Base-by-base conservation (phyloP, 2,113 vertebrate species). In the Misgurnus mizolepis region DNA sequence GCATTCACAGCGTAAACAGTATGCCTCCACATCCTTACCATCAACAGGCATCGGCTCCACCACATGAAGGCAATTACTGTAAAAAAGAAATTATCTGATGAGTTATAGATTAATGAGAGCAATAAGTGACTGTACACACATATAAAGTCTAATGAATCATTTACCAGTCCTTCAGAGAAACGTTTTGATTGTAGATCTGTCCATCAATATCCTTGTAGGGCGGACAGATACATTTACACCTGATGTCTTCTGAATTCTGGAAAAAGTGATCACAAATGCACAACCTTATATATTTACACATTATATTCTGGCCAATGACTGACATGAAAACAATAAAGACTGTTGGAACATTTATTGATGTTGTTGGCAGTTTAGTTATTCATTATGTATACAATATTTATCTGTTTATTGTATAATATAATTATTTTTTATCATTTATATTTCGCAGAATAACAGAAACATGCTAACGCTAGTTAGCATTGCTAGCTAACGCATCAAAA, bases 171-270 rank as follows among this genome's bases (percentile, higher is more conserved):
- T 99, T 99, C 82, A 99, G 96, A 15, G 97, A 96, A 68, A 98
- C 94, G 61, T 99, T 99, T 89, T 96, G 95, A 83, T 97, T 98
- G 93, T 95, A 99, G 89, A 99, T 98, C 27, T 94, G 89, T 1
- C 97, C 98, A 0, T 92, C 87, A 8, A 95, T 88, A 0, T 98
- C 96, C 92, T 95, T 98, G 92, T 99, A 99, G 0, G 97, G 98
- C 8, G 98, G 98, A 81, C 98, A 99, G 89, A 98, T 98, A 85
- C 98, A 99, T 87, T 98, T 99, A 91, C 98, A 99, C 49, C 98
- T 93, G 58, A 95, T 95, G 89, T 99, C 98, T 77, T 96, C 95
- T 1, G 94, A 96, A 86, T 96, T 97, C 97, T 99, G 90, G 4
- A 72, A 91, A 82, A 71, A 14, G 88, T 88, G 84, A 39, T 27